Percentiles rank a stretch among this genome's conserved stretches.
Evolutionary conservation across 2,888 invertebrate species (phyloP).

Genomic region (Ophioninae sp.): DNA sequence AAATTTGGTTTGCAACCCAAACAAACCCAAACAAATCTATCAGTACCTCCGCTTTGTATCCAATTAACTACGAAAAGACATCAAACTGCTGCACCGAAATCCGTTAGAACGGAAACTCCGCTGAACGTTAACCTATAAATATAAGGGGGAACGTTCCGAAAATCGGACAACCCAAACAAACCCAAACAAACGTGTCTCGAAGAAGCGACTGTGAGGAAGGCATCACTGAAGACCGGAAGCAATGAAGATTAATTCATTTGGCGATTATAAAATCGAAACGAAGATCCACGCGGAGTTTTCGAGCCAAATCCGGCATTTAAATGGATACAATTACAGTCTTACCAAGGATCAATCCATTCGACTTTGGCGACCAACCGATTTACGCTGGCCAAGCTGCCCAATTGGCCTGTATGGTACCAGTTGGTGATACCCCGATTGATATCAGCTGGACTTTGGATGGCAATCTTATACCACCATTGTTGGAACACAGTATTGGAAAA

Average conservation of each 20-base stretch:
- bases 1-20: not conserved
- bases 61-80: not conserved
- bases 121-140: not conserved
- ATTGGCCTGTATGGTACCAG: constrained; percentile 85
- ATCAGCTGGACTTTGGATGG: constrained; percentile 83
- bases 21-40: not conserved
- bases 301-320: not conserved
- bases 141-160: not conserved
- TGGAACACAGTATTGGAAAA: constrained; percentile 78
- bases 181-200: not conserved
- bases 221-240: not conserved
- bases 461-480: constrained; percentile 77
- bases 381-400: constrained; percentile 91
- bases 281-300: not conserved
- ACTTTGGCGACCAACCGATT: constrained; percentile 89
- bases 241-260: not conserved
- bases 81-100: not conserved
- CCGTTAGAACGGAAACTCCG: not conserved
- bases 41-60: not conserved
- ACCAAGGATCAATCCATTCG: constrained; percentile 91
- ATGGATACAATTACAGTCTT: constrained; percentile 84
- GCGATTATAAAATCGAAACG: not conserved
- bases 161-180: not conserved
- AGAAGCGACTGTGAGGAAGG: not conserved
- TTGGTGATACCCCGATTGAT: constrained; percentile 84